These are phyloP conservation scores for Phaetusa simplex DNA, from an alignment of 2,113 vertebrate species.

Conservation along the genomic window DNA sequence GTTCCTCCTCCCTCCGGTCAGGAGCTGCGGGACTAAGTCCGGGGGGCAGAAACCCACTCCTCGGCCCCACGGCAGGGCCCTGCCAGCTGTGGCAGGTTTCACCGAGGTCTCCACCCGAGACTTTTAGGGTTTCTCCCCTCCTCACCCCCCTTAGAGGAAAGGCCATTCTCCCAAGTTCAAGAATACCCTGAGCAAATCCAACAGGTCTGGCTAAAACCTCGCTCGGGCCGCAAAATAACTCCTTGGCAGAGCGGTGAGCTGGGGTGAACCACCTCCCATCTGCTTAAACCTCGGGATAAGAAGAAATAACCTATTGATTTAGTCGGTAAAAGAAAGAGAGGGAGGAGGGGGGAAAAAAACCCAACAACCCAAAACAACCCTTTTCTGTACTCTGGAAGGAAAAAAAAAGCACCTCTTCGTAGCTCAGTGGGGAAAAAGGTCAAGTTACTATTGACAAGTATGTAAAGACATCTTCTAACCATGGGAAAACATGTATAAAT, in stretches of 20 bases:
- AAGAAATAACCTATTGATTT: slow-evolving; percentile 27
- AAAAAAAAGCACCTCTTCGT: background rate
- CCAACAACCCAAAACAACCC: background rate
- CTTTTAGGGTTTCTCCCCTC: background rate
- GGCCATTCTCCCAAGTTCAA: slow-evolving; percentile 58
- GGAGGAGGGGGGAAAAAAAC: background rate
- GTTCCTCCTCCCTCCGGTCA: background rate
- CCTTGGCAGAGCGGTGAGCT: background rate
- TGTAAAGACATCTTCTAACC: slow-evolving; percentile 77
- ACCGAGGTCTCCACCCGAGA: background rate
- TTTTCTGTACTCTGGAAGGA: slow-evolving; percentile 22
- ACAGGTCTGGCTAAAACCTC: slow-evolving; percentile 8
- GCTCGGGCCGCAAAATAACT: background rate
- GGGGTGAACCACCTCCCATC: background rate
- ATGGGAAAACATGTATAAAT: slow-evolving; percentile 83
- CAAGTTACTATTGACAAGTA: slow-evolving; percentile 76
- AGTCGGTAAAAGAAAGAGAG: background rate
- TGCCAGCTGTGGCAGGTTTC: background rate
- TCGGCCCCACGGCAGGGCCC: background rate
- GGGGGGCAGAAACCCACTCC: background rate
- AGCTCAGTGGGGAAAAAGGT: slow-evolving; percentile 65
- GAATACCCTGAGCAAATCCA: background rate
- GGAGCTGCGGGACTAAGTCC: background rate
- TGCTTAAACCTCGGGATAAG: background rate
- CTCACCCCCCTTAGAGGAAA: background rate